Evolutionary conservation across 2,113 vertebrate species (phyloP), one percentile per base, ranked within the genome.

Genomic region (Catharus fuscescens): DNA sequence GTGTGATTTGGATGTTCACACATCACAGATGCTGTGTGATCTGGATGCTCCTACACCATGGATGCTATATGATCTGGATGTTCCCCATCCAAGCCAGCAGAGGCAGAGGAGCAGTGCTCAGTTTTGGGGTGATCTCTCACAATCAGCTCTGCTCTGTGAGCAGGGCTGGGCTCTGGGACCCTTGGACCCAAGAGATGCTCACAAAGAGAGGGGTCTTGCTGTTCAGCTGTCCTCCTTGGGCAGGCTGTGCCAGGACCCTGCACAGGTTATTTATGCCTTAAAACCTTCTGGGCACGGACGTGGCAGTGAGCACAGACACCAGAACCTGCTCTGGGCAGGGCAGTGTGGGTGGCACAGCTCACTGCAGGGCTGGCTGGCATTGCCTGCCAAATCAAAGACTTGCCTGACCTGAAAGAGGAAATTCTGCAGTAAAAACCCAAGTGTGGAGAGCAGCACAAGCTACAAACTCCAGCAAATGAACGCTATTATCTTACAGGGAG

Each of bases 341-440:
- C 34, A 50, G 12, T 10, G 4, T 18, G 42, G 56, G 17, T 34
- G 67, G 54, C 56, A 53, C 71, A 48, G 11, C 56, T 32, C 67
- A 11, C 1, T 29, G 72, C 70, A 66, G 8, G 4, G 25, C 54
- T 77, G 14, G 4, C 20, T 53, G 86, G 56, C 36, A 32, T 0
- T 32, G 36, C 8, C 17, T 53, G 2, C 31, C 19, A 25, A 86
- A 72, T 53, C 29, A 70, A 25, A 54, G 19, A 11, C 26, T 81
- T 47, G 50, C 44, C 52, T 74, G 80, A 81, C 53, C 45, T 60
- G 64, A 44, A 69, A 93, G 61, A 48, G 53, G 71, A 62, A 92
- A 90, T 81, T 78, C 80, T 92, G 72, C 88, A 88, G 52, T 24
- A 80, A 90, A 83, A 94, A 59, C 40, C 64, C 76, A 74, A 90